Base-by-base conservation (phyloP, 2,113 vertebrate species). In the Amblyopsis rosae region DNA sequence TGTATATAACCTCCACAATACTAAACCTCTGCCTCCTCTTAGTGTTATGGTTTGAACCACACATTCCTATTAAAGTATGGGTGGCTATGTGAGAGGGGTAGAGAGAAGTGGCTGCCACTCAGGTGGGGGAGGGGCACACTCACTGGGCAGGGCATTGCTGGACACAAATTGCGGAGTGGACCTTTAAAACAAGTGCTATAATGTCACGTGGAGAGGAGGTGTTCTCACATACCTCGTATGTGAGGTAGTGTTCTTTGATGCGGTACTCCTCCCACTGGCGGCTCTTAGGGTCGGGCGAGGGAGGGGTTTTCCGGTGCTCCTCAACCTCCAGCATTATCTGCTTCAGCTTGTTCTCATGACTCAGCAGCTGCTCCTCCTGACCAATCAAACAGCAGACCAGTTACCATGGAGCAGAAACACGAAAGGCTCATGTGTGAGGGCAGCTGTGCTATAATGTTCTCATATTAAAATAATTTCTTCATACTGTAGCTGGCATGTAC, bases 171-270 rank as follows among this genome's bases (percentile, higher is more conserved):
- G 26, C 26, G 2, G 26, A 26, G 26, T 26, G 26, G 26, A 26
- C 26, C 26, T 19, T 19, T 19, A 19, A 19, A 19, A 41, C 35
- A 41, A 41, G 5, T 41, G 35, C 35, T 41, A 41, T 41, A 41
- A 41, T 41, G 26, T 26, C 26, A 26, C 2, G 26, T 26, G 26
- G 35, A 41, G 1, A 41, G 7, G 7, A 6, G 11, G 51, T n/a
- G 13, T 13, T 13, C n/a, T 13, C 51, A 15, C n/a, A 13, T 90
- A 98, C 97, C 96, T 99, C 97, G 10, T 98, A 99, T 8, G 90
- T 95, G 87, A 99, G 95, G 92, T 99, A 99, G 90, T 99, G 96
- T 87, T 99, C 97, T 93, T 98, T 98, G 76, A 99, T 92, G 69
- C 94, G 92, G 90, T 93, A 93, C 86, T 99, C 97, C 90, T 99